Evolutionary conservation across 2,797 vertebrate genomes (phyloP).

Genomic region (Hapalemur alaotrensis): DNA sequence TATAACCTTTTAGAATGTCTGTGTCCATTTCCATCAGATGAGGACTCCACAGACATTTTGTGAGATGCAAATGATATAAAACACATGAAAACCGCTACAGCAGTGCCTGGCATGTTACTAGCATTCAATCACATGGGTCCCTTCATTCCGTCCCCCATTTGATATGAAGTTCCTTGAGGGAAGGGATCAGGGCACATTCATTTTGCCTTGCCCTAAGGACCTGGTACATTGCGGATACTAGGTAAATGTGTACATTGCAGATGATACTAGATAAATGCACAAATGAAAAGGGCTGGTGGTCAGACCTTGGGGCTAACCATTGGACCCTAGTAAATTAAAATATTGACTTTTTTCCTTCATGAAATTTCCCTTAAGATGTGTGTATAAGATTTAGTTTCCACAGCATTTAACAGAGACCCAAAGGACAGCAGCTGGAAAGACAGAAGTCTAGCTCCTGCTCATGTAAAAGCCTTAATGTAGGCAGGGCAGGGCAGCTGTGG

Average conservation of each 20-base stretch:
- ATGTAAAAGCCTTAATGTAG: background rate
- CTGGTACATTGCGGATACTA: background rate
- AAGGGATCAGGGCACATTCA: background rate
- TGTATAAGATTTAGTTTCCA: background rate
- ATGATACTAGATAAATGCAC: background rate
- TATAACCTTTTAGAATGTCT: background rate
- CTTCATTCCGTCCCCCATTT: background rate
- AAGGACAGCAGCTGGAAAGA: background rate
- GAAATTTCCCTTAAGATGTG: background rate
- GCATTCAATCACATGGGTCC: background rate
- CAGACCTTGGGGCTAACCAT: background rate
- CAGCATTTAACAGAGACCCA: background rate
- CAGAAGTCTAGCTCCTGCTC: background rate
- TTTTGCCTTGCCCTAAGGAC: background rate
- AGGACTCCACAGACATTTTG: background rate
- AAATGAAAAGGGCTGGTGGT: background rate
- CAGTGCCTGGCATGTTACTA: background rate
- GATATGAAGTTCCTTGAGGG: background rate
- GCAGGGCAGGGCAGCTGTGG: background rate
- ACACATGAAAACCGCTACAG: background rate
- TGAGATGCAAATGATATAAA: background rate
- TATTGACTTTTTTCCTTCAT: background rate
- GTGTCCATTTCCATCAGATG: background rate
- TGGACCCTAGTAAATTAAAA: slow-evolving; percentile 4
- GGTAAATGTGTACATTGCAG: background rate